These are phyloP conservation scores for Upupa epops DNA, from an alignment of 2,113 vertebrate genomes.

Conservation along the genomic window DNA sequence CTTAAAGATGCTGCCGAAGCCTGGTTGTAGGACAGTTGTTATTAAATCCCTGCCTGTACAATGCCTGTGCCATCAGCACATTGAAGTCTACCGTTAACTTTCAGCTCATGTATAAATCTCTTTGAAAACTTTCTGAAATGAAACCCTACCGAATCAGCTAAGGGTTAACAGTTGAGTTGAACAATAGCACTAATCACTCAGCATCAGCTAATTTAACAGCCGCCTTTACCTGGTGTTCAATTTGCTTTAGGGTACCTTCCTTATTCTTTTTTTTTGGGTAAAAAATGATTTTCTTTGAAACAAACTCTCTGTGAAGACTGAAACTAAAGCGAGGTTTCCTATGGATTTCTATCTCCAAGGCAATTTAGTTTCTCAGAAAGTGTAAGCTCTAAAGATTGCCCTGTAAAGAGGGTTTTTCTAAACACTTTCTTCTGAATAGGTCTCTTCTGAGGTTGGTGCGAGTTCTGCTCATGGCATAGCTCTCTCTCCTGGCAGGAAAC, in stretches of 20 bases:
- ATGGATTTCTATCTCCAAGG: neutral
- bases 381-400: neutral
- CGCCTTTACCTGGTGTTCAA: neutral
- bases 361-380: neutral
- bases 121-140: slow-evolving; percentile 16
- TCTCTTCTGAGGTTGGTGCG: neutral
- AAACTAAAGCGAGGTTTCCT: slow-evolving; percentile 10
- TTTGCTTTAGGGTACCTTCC: neutral
- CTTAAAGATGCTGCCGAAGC: neutral
- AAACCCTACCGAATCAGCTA: neutral
- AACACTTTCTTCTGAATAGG: neutral
- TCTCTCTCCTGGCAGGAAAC: neutral
- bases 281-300: neutral
- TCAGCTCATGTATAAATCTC: neutral
- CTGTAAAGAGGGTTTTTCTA: neutral
- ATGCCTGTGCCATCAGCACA: neutral
- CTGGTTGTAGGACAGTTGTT: neutral
- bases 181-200: slow-evolving; percentile 23
- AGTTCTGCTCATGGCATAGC: neutral
- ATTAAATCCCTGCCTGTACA: neutral
- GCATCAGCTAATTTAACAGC: neutral
- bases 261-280: neutral
- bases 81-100: neutral
- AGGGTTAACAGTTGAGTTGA: slow-evolving; percentile 25
- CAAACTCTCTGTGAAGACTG: neutral